Evolutionary conservation across 1,140 invertebrate genomes (phyloP).

Genomic region (Drosophila triauraria): DNA sequence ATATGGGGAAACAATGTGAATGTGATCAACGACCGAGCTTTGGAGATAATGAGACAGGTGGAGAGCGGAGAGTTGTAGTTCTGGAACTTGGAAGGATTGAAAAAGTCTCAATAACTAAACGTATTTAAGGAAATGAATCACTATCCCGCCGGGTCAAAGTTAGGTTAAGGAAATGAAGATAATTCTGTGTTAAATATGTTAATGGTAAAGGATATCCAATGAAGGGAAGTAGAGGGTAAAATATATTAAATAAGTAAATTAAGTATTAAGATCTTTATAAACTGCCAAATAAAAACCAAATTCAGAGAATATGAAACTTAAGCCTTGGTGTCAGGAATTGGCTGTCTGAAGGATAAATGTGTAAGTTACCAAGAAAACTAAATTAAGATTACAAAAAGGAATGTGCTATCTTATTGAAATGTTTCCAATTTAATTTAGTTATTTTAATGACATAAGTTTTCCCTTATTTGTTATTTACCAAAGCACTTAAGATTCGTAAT

Average conservation of each 20-base stretch:
- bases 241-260: neutral
- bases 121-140: neutral
- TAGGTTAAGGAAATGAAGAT: neutral
- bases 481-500: neutral
- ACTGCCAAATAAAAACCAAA: neutral
- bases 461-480: neutral
- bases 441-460: neutral
- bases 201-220: neutral
- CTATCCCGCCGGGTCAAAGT: neutral
- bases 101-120: neutral
- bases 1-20: conserved; percentile 85
- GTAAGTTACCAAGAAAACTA: too few relatives aligned
- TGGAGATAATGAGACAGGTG: conserved; percentile 75
- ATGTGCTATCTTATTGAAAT: too few relatives aligned
- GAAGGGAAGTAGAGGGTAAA: neutral
- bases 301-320: neutral
- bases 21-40: conserved; percentile 81
- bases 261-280: too few relatives aligned
- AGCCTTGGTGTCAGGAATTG: neutral
- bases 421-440: neutral
- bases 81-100: too few relatives aligned
- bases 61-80: conserved; percentile 48
- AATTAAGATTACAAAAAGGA: neutral
- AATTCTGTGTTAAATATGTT: neutral
- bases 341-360: too few relatives aligned